Evolutionary conservation across 53 echinoderm and acorn worm genomes (phyloP).

Genomic region (Mesocentrotus franciscanus): DNA sequence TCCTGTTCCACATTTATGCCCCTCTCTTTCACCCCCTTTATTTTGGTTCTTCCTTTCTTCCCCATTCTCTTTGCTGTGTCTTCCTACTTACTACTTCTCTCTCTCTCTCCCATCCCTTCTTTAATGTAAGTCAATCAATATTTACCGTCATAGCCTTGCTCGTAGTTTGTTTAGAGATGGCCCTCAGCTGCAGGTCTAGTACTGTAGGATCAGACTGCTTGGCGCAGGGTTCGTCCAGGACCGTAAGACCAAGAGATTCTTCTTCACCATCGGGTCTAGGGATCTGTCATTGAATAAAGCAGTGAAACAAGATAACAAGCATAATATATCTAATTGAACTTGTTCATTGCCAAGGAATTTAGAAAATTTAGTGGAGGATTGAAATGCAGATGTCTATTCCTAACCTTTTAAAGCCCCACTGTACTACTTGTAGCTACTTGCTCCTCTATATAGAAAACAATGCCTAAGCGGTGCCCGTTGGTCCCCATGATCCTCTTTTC

Average conservation of each 20-base stretch:
- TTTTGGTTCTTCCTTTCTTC: too few species aligned
- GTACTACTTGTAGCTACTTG: too few species aligned
- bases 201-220: slow-evolving; percentile 99
- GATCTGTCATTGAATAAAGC: slow-evolving; percentile 66
- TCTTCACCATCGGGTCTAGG: slow-evolving; percentile 87
- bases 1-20: too few species aligned
- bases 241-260: slow-evolving; percentile 88
- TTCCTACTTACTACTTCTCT: neutral
- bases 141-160: slow-evolving; percentile 86
- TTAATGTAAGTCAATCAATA: neutral
- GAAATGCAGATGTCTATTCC: too few species aligned
- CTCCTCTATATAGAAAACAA: too few species aligned
- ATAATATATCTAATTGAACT: too few species aligned
- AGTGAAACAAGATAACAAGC: neutral
- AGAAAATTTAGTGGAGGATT: too few species aligned
- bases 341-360: too few species aligned
- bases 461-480: too few species aligned
- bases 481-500: too few species aligned
- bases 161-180: slow-evolving; percentile 98
- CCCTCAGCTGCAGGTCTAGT: slow-evolving; percentile 93
- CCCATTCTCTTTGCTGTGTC: neutral
- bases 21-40: too few species aligned
- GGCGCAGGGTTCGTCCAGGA: slow-evolving; percentile 96
- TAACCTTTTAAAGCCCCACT: too few species aligned
- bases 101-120: neutral